A percentile compares a stretch with the other conserved stretches of the same genome.
phyloP scores from a whole-genome alignment of 2,113 vertebrate genomes.

The Poeciliopsis retropinna region DNA sequence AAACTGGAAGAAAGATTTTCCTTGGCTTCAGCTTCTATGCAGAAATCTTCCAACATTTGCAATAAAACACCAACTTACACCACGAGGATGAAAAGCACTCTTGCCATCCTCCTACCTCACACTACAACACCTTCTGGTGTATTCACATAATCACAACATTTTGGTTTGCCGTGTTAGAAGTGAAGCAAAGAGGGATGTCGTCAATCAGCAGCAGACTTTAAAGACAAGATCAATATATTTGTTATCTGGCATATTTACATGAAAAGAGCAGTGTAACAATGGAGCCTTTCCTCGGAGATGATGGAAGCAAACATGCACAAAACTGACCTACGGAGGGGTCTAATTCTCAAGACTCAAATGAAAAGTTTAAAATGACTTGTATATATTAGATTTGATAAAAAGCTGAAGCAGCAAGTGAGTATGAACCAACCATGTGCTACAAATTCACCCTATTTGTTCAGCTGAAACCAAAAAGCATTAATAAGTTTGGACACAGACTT shows the following conservation, averaged over 20 bases:
- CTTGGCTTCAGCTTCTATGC: background rate
- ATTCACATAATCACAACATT: constrained; percentile 63
- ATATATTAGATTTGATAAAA: background rate
- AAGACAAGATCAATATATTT: constrained; percentile 41
- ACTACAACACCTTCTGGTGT: constrained; percentile 48
- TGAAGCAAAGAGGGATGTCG: constrained; percentile 65
- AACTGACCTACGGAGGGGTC: background rate
- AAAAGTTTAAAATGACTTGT: constrained; percentile 1
- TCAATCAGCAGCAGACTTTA: constrained; percentile 53
- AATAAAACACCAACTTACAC: constrained; percentile 42
- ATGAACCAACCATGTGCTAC: background rate
- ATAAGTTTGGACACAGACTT: background rate
- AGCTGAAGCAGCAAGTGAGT: constrained; percentile 12
- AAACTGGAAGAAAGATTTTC: background rate
- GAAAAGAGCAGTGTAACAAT: constrained; percentile 38
- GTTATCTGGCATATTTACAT: constrained; percentile 29
- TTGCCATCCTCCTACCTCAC: constrained; percentile 51
- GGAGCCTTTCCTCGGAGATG: constrained; percentile 6
- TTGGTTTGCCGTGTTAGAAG: constrained; percentile 48
- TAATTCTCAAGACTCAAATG: background rate
- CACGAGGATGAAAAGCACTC: constrained; percentile 46
- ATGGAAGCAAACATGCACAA: background rate
- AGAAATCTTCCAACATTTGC: constrained; percentile 41
- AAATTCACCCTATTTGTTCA: constrained; percentile 15
- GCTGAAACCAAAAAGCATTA: background rate